Evolutionary conservation across 2,113 vertebrate genomes (phyloP), one percentile per base, ranked within the genome.

Genomic region (Triplophysa siluroides): DNA sequence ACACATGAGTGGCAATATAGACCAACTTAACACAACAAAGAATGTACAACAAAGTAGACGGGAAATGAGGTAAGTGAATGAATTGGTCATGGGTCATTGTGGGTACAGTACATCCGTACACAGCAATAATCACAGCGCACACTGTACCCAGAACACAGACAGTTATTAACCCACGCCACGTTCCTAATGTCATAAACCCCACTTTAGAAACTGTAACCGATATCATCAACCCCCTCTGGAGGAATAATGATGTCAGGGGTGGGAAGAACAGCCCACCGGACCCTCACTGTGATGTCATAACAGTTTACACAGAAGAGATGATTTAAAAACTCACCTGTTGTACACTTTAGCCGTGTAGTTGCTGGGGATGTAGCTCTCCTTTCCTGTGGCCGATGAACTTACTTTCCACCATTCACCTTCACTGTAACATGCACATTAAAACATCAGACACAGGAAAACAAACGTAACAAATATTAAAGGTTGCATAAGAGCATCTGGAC

Each of bases 401-500:
- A 95, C 93, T 3, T 85, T 90, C 91, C 93, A 95, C 94, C 93
- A 95, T 11, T 95, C 93, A 1, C 93, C 92, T 0, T 92, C 87
- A 85, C 95, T 94, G 83, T 3, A 85, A 77, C 24, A 79, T 45
- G 43, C 45, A 78, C 26, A 83, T 86, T 45, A 80, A 9, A 16
- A 13, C 6, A n/a, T 76, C 12, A 68, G 45, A 63, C 2, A 75
- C 54, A 83, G 18, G 43, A 10, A 18, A 12, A 54, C 19, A 1
- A 13, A 54, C 43, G 0, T 7, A 38, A 38, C 0, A 7, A 38
- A 7, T 7, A 38, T 7, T 38, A 7, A 3, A 38, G 33, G 33
- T 38, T 6, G 52, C 18, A 18, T 18, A 50, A n/a, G 1, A 12
- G 61, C 0, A 8, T 3, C 50, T 26, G 19, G 24, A 63, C 94